phyloP scores from a whole-genome alignment of 2,888 invertebrate species.

The Amiota mariae region DNA sequence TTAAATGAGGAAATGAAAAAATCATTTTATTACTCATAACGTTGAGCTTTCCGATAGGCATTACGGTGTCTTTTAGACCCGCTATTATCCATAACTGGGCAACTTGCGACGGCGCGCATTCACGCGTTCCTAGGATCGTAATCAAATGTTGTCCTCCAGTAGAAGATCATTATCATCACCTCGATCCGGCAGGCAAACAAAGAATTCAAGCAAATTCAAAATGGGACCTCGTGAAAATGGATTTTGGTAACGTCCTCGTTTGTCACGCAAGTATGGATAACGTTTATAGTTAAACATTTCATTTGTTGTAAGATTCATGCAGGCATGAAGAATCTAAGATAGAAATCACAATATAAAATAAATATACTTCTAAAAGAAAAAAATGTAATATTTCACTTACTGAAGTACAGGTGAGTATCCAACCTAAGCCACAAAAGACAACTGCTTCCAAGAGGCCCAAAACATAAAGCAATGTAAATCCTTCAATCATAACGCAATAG shows the following conservation, averaged over 20 bases:
- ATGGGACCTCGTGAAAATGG: conserved; percentile 93
- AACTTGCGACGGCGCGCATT: conserved; percentile 62
- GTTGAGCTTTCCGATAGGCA: conserved; percentile 34
- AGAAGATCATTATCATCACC: conserved; percentile 83
- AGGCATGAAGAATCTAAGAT: conserved; percentile 86
- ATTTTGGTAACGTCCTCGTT: conserved; percentile 90
- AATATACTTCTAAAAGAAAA: background rate
- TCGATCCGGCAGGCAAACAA: conserved; percentile 88
- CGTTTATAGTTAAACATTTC: conserved; percentile 96
- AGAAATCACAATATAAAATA: background rate
- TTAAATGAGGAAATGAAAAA: conserved; percentile 14
- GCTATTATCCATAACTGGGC: conserved; percentile 65
- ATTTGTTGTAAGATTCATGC: conserved; percentile 94
- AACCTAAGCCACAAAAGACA: conserved; percentile 88
- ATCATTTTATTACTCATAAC: background rate
- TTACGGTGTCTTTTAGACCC: conserved; percentile 35
- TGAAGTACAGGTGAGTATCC: conserved; percentile 90
- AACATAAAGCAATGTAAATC: conserved; percentile 89
- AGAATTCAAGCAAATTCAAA: conserved; percentile 91
- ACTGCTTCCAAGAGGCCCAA: conserved; percentile 87
- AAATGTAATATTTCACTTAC: conserved; percentile 75
- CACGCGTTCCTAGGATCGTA: conserved; percentile 68
- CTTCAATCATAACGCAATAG: conserved; percentile 88
- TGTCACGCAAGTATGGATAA: conserved; percentile 91
- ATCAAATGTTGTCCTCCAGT: conserved; percentile 78